phyloP scores from a whole-genome alignment of 2,797 vertebrate genomes.

The Diplodus sargus region DNA sequence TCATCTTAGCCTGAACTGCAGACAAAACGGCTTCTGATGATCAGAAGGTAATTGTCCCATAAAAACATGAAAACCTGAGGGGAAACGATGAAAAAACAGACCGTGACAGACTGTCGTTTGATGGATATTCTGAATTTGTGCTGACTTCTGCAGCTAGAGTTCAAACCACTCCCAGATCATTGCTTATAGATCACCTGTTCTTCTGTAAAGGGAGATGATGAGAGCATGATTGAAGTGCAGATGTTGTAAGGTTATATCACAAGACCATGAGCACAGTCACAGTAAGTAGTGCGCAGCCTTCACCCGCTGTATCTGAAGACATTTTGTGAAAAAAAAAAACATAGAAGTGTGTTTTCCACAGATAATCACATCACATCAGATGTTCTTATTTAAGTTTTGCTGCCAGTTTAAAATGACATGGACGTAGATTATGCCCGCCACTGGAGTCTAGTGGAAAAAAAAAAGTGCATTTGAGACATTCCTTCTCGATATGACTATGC shows the following conservation, averaged over 20 bases:
- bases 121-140: constrained; percentile 18
- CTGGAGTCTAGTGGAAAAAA: constrained; percentile 39
- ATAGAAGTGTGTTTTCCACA: constrained; percentile 44
- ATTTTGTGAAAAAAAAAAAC: constrained; percentile 31
- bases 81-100: constrained; percentile 25
- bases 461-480: constrained; percentile 63
- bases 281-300: constrained; percentile 46
- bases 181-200: constrained; percentile 32
- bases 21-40: constrained; percentile 23
- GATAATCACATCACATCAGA: constrained; percentile 51
- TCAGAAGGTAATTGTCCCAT: constrained; percentile 13
- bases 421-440: constrained; percentile 52
- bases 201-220: constrained; percentile 27
- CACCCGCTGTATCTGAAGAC: constrained; percentile 44
- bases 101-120: constrained; percentile 19
- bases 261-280: constrained; percentile 51
- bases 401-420: constrained; percentile 34
- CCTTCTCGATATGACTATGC: constrained; percentile 61
- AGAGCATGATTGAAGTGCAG: constrained; percentile 77
- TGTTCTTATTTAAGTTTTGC: constrained; percentile 65
- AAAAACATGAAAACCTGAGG: constrained; percentile 8
- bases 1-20: constrained; percentile 31
- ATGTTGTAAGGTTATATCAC: constrained; percentile 70
- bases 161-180: background rate
- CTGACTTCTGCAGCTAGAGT: constrained; percentile 23